Base-by-base conservation (phyloP, 2,113 vertebrate genomes). In the Strigops habroptila region DNA sequence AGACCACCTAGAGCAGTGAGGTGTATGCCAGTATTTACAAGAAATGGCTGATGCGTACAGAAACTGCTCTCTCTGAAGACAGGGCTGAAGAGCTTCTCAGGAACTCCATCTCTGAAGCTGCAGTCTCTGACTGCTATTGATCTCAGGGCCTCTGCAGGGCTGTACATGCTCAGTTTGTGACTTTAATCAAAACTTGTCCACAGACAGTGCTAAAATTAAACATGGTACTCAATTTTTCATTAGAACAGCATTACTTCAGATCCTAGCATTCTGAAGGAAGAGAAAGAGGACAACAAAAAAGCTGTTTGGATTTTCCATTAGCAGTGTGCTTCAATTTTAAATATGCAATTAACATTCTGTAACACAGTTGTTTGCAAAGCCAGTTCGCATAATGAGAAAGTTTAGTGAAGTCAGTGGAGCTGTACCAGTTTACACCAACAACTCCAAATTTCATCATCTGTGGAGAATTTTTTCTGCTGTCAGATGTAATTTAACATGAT, bases 41-140 rank as follows among this genome's bases (percentile, higher is more conserved):
- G 7, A 59, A 73, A 62, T 2, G 0, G 25, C n/a, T 44, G 49
- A 46, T 8, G 30, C 1, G 1, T 14, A 22, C 18, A 25, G 52
- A 63, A 90, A 64, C 37, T 48, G 44, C 12, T 15, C 15, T 12
- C 53, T 65, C 69, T 59, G 31, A 62, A 52, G 24, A 43, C 7
- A 52, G 21, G 19, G 25, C 25, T 63, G 55, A 83, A 74, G 37
- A 53, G 37, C 52, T 76, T 13, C 60, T 78, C 74, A 71, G 43
- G 27, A 78, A 3, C 14, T 46, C 9, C 57, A 49, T 25, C 53
- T 82, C 59, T 52, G 28, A 68, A 53, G 59, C 15, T 79, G 43
- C 19, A 41, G 37, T 9, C 27, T 18, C 71, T 10, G 9, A 31
- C 14, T 71, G 30, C 39, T 57, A 10, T 4, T 39, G 35, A 60